Base-by-base conservation (phyloP, 35 echinoderm and acorn worm species). In the Strongylocentrotus purpuratus region DNA sequence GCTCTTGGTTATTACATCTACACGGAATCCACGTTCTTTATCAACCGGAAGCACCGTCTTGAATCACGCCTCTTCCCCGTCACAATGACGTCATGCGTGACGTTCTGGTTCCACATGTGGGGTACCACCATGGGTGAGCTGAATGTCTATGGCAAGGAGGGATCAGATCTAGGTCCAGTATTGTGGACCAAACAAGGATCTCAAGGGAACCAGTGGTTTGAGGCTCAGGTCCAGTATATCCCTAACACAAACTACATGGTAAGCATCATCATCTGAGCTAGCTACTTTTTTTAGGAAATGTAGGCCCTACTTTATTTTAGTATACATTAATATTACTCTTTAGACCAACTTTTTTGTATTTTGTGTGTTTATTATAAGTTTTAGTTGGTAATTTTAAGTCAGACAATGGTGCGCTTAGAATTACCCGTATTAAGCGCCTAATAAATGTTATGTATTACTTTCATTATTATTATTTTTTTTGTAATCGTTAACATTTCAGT, bases 101-200 rank as follows among this genome's bases (percentile, higher is more conserved):
- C 87, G 0, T 97, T 97, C 41, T 97, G 97, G 97, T 97, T 96
- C 50, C 97, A 97, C 88, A 97, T 97, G 97, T 97, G 94, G 50
- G 97, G 97, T 33, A 15, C 86, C 8, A 88, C 86, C 71, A 90
- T 95, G 22, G 95, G 61, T 6, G 61, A 87, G 0, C 41, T 95
- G 59, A 91, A 85, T 92, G 95, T 95, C 2, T 92, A 95, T 48
- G 95, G 88, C 31, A 94, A 97, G 86, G 94, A 61, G 15, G 92
- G 58, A 61, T 33, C 55, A 0, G 45, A 9, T 11, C 95, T 95
- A 15, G 92, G 91, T 20, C 85, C 92, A 4, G 46, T 86, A 12
- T 31, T 95, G 28, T 97, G 96, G 96, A 87, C 92, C 8, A 95
- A 87, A 45, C 31, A 91, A 33, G 95, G 95, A 31, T 94, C 96